Evolutionary conservation across 2,797 vertebrate genomes (phyloP), one percentile per base, ranked within the genome.

Genomic region (Loris lydekkerianus): DNA sequence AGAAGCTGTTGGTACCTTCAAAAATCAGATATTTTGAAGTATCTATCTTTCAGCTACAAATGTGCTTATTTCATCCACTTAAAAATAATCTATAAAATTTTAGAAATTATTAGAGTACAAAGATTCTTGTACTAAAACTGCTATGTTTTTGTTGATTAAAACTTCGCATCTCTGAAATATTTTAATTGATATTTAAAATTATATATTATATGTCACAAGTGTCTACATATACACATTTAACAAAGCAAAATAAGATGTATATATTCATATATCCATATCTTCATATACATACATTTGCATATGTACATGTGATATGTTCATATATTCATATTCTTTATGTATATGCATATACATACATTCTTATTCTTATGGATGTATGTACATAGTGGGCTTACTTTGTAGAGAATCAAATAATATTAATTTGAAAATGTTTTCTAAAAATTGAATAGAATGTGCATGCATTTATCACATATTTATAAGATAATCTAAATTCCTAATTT

Each of bases 41-140:
- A 72, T 87, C n/a, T 1, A 69, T 56, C 53, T 89, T 93, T 78
- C 7, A 93, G 20, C 43, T 83, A 25, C 53, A 96, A 89, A 94
- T 80, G 20, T 11, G 37, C 13, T 89, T 76, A 70, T 23, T 95
- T 69, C 70, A 83, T 25, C 20, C 10, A 80, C 40, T 70, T 77
- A 10, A 83, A 80, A 90, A 75, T 84, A 82, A 67, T 23, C 5
- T 11, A 21, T 63, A 11, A 23, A 80, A 46, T 73, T 94, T 78
- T n/a, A 6, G 46, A 77, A 86, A 73, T 11, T 63, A 61, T 83
- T 53, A 58, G 4, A 76, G 31, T 15, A 84, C 21, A 1, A 84
- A 82, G 76, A 70, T 25, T 70, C 21, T 88, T 84, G 20, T 20
- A 34, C n/a, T 46, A 90, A 94, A 72, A 70, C 8, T 73, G 29